Base-by-base conservation (phyloP, 2,888 invertebrate genomes). In the Litoditis marina region DNA sequence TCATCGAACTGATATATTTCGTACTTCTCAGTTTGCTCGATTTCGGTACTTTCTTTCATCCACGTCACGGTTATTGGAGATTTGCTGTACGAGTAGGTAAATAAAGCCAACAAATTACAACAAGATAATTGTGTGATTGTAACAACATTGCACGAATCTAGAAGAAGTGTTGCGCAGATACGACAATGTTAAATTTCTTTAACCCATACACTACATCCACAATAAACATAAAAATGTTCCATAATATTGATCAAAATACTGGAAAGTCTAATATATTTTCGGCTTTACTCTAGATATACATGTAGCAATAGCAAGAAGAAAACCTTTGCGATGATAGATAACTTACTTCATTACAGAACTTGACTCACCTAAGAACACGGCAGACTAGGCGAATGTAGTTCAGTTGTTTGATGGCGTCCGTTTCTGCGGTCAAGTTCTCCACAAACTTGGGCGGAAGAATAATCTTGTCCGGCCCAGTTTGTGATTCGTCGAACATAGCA, bases 361-460 rank as follows among this genome's bases (percentile, higher is more conserved):
- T n/a, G n/a, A n/a, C 34, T 52, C 28, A 68, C 54, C 70, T 69
- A 36, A 66, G 64, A 36, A 73, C 71, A 22, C 67, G 67, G 31
- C 73, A 71, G 2, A 76, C 72, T 19, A 74, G 65, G 42, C 74
- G 58, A n/a, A 74, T 66, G 44, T 71, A 73, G 22, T 68, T 62
- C 4, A 74, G 27, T 19, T 68, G 42, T 32, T 74, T 58, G 56
- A 64, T 65, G 30, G 65, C 71, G 27, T 76, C 76, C 7, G 65
- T 61, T 49, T 76, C 76, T 11, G 74, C 68, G 19, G 65, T 58
- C 19, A 76, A 57, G 2, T 53, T 60, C 42, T 76, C 76, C 49
- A 65, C 65, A 56, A 76, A 76, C 42, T 73, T 69, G 6, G 76
- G 76, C 31, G 73, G 76, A 4, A 74, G 60, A 42, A 71, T 74